Evolutionary conservation across 2,113 vertebrate species (phyloP).

Genomic region (Collichthys lucidus): DNA sequence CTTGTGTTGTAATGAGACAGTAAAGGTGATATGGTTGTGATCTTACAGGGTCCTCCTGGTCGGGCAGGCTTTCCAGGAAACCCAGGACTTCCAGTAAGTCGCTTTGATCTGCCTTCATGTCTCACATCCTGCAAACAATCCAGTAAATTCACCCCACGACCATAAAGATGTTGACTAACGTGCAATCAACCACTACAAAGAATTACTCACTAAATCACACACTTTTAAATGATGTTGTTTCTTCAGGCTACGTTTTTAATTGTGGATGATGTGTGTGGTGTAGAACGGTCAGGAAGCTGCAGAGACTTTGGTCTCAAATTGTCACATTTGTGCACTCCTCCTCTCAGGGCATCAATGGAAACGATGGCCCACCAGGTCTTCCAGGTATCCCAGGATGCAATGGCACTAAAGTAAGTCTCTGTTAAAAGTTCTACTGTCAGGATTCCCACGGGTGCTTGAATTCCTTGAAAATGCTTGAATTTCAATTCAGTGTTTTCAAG

Average conservation of each 20-base stretch:
- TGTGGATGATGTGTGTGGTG: neutral
- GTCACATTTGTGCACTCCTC: constrained; percentile 30
- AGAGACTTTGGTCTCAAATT: neutral
- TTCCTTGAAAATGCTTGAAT: too few relatives aligned
- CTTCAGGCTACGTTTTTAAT: neutral
- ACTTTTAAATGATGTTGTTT: neutral
- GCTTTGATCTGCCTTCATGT: neutral
- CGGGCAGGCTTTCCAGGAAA: constrained; percentile 93
- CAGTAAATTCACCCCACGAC: neutral
- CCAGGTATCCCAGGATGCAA: constrained; percentile 97
- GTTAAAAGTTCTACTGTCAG: neutral
- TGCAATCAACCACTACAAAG: neutral
- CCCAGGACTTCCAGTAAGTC: constrained; percentile 94
- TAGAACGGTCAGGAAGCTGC: neutral
- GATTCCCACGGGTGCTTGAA: too few relatives aligned
- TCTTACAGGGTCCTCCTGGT: constrained; percentile 90
- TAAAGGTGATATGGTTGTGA: constrained; percentile 42
- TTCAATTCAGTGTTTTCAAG: too few relatives aligned
- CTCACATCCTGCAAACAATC: constrained; percentile 9
- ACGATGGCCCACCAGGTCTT: constrained; percentile 92
- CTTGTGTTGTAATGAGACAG: neutral
- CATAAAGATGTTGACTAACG: neutral
- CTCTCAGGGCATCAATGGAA: constrained; percentile 93
- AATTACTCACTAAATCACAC: neutral
- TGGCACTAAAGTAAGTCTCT: constrained; percentile 91